phyloP scores from a whole-genome alignment of 2,888 invertebrate genomes.

The Ethmia dodecea region DNA sequence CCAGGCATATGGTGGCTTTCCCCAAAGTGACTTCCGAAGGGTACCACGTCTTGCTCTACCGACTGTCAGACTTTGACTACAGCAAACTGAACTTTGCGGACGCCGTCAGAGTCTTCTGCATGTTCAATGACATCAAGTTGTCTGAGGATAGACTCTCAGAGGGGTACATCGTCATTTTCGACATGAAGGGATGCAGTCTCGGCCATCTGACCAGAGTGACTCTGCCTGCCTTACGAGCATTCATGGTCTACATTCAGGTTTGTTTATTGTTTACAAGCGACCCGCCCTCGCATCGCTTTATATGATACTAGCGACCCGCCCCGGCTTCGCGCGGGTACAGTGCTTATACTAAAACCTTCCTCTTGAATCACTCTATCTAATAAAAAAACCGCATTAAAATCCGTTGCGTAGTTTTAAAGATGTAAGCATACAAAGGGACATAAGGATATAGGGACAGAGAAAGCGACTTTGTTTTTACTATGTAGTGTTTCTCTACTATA shows the following conservation, averaged over 20 bases:
- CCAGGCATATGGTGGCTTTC: slow-evolving; percentile 79
- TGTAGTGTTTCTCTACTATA: too few relatives aligned
- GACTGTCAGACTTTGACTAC: slow-evolving; percentile 78
- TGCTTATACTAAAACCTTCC: too few relatives aligned
- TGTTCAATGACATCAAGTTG: slow-evolving; percentile 81
- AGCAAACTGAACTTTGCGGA: slow-evolving; percentile 81
- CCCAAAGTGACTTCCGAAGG: slow-evolving; percentile 80
- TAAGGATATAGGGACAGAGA: too few relatives aligned
- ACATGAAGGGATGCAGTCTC: slow-evolving; percentile 82
- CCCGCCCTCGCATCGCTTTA: too few relatives aligned
- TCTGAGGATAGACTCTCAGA: slow-evolving; percentile 78
- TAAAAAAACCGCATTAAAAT: too few relatives aligned
- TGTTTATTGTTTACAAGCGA: slow-evolving; percentile 19
- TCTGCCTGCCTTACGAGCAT: slow-evolving; percentile 78
- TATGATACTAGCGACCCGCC: too few relatives aligned
- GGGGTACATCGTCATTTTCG: slow-evolving; percentile 81
- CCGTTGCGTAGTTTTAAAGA: too few relatives aligned
- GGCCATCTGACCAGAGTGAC: slow-evolving; percentile 81
- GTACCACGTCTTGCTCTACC: slow-evolving; percentile 79
- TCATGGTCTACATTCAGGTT: slow-evolving; percentile 83
- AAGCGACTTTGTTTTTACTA: too few relatives aligned
- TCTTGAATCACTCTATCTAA: too few relatives aligned
- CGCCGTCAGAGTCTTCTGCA: slow-evolving; percentile 80
- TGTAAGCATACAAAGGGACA: too few relatives aligned
- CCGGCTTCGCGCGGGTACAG: too few relatives aligned